phyloP scores from a whole-genome alignment of 2,797 vertebrate species.

The Perodicticus potto region DNA sequence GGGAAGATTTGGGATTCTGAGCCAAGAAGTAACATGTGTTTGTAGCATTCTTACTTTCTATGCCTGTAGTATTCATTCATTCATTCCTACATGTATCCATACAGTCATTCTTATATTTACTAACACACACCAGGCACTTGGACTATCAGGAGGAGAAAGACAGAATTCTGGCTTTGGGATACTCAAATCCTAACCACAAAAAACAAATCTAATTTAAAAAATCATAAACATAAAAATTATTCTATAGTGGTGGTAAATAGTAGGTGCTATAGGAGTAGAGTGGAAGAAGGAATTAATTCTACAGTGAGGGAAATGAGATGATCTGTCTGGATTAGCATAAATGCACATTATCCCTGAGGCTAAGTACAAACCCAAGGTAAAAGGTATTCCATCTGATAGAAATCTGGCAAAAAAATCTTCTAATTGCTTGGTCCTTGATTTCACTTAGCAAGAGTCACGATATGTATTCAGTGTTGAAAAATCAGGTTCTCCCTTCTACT shows the following conservation, averaged over 20 bases:
- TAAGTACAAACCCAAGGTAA: slow-evolving; percentile 16
- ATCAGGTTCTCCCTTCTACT: slow-evolving; percentile 61
- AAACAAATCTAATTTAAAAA: background rate
- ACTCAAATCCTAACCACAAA: slow-evolving; percentile 41
- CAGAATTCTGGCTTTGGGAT: background rate
- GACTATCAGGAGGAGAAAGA: background rate
- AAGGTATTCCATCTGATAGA: slow-evolving; percentile 16
- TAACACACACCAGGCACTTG: background rate
- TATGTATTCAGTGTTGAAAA: slow-evolving; percentile 25
- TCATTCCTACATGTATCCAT: background rate
- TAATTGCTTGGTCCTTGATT: slow-evolving; percentile 60
- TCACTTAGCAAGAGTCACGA: slow-evolving; percentile 50
- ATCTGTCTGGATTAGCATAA: slow-evolving; percentile 2
- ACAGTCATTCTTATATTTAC: background rate
- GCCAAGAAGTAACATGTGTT: background rate
- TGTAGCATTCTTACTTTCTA: background rate
- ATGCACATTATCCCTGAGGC: background rate
- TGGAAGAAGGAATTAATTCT: slow-evolving; percentile 49
- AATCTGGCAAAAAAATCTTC: slow-evolving; percentile 57
- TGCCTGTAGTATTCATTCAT: background rate
- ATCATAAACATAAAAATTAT: background rate
- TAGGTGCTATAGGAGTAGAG: background rate
- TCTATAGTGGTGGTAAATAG: slow-evolving; percentile 8
- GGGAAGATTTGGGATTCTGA: slow-evolving; percentile 28
- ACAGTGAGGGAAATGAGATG: background rate